Conservation (phyloP, 2,797 vertebrate species). For the Poeciliopsis presidionis region DNA sequence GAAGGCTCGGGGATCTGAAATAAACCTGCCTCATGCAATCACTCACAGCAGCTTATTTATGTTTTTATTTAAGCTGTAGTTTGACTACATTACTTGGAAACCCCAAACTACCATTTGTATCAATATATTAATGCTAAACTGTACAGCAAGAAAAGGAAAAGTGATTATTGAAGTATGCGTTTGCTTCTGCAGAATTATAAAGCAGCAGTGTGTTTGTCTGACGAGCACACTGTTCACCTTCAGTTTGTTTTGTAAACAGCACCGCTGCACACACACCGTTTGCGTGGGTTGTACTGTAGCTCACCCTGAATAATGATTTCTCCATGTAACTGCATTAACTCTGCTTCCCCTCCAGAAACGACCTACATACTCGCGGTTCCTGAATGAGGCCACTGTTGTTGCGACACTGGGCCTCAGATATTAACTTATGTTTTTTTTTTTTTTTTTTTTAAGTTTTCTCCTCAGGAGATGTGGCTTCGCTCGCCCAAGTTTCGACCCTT, state of each 20-base stretch:
- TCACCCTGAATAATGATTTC: slow-evolving; percentile 34
- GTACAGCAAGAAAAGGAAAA: neutral
- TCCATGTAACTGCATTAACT: slow-evolving; percentile 14
- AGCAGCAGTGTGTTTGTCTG: neutral
- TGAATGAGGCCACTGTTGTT: slow-evolving; percentile 50
- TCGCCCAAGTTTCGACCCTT: slow-evolving; percentile 9
- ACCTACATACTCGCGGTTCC: slow-evolving; percentile 27
- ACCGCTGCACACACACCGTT: neutral
- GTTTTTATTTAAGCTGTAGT: neutral
- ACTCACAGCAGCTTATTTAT: neutral
- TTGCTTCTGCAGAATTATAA: neutral
- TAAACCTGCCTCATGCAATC: neutral
- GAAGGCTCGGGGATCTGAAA: neutral
- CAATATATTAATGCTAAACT: neutral
- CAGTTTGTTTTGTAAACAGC: neutral
- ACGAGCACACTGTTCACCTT: neutral
- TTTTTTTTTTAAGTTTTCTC: neutral
- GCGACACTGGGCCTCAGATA: slow-evolving; percentile 1
- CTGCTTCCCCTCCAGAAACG: neutral
- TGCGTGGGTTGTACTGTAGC: slow-evolving; percentile 8
- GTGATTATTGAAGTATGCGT: neutral
- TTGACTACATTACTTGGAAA: neutral
- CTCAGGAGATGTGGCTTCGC: slow-evolving; percentile 7
- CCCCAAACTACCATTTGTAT: neutral
- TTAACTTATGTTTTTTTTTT: neutral